A percentile compares a stretch with the other conserved stretches of the same genome.
Evolutionary conservation across 1,140 invertebrate species (phyloP).

Genomic region (Atta colombica): DNA sequence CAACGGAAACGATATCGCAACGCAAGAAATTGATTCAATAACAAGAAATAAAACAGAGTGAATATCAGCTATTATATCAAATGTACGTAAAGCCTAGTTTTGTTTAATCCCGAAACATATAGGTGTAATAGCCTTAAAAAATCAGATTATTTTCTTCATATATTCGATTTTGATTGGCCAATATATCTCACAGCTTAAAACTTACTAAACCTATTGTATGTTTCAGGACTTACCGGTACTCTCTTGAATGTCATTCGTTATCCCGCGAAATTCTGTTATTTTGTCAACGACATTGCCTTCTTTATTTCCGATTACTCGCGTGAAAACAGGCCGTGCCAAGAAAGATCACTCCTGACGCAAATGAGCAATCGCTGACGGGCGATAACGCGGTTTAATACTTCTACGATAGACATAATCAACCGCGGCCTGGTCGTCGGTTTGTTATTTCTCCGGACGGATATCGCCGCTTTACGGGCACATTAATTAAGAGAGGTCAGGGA

Average conservation of each 20-base stretch:
- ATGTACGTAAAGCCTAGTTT: conserved; percentile 74
- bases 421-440: conserved; percentile 10
- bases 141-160: no score
- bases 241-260: conserved; percentile 20
- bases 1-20: neutral
- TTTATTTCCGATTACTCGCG: conserved; percentile 58
- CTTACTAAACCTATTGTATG: no score
- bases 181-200: no score
- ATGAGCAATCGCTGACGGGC: conserved; percentile 57
- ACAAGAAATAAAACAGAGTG: neutral
- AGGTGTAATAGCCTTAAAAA: no score
- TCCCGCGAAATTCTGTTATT: conserved; percentile 38
- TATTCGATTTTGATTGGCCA: no score
- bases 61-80: conserved; percentile 48
- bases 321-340: conserved; percentile 62
- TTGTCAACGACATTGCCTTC: conserved; percentile 46
- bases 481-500: conserved; percentile 59
- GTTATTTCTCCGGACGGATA: conserved; percentile 32
- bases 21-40: neutral
- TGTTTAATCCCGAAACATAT: neutral
- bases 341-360: conserved; percentile 67
- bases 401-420: conserved; percentile 59
- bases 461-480: conserved; percentile 29
- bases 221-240: neutral
- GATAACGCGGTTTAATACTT: conserved; percentile 65